Base-by-base conservation (phyloP, 2,113 vertebrate genomes). In the Scophthalmus maximus region DNA sequence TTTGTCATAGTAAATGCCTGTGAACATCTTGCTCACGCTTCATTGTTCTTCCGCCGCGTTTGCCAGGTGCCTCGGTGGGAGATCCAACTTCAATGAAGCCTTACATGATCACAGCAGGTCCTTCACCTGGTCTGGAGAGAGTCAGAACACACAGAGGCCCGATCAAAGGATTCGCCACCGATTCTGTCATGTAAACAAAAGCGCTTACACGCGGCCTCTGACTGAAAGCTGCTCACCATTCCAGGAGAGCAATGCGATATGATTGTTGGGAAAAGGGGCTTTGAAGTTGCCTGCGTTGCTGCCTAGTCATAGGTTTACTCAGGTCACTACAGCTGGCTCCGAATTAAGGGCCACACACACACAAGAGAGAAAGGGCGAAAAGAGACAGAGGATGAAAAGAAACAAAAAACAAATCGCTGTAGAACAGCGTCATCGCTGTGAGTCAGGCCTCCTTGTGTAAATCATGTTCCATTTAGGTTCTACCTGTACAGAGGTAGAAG, bases 221-320 rank as follows among this genome's bases (percentile, higher is more conserved):
- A 71, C 42, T 68, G 15, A 78, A 53, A 25, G 40, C 55, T 20
- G 40, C 29, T 65, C 27, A 88, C 78, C 68, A 72, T 82, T 88
- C 74, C 73, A 25, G 47, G 0, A 18, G 15, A 27, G 79, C 68
- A 78, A 90, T 40, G 12, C 15, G 68, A 89, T 85, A 61, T 20
- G 29, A 68, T 85, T 70, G 76, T 38, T 71, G 66, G 27, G 68
- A 67, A 77, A n/a, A 73, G 26, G 65, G 79, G 70, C 83, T 89
- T 85, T 90, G 70, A 89, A 83, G 87, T 75, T 67, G 82, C 82
- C 81, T 68, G 79, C n/a, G 79, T 64, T 49, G 50, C 73, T 47
- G 76, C 65, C 57, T 76, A 18, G 2, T 86, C 77, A 79, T n/a
- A 63, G 0, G 7, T 47, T 68, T 52, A 22, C 79, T 90, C 80